Evolutionary conservation across 2,888 invertebrate species (phyloP).

Genomic region (Napeogenes inachia): DNA sequence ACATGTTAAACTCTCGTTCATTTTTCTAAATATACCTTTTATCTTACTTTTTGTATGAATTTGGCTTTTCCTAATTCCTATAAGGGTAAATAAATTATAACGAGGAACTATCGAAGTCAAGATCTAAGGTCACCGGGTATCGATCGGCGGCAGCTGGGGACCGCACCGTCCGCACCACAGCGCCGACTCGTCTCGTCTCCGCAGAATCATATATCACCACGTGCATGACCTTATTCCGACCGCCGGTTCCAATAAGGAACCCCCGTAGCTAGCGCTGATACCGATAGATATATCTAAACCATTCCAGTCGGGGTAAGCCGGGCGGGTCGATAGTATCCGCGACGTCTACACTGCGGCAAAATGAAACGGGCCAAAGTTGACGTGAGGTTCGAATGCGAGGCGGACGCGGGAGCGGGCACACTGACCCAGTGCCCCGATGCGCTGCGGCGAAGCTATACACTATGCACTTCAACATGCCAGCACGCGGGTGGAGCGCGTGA

Average conservation of each 20-base stretch:
- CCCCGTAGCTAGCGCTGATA: conserved; percentile 20
- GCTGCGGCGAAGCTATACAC: conserved; percentile 27
- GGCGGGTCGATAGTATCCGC: conserved; percentile 64
- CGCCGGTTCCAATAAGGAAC: background rate
- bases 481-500: conserved; percentile 42
- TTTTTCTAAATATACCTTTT: background rate
- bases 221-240: background rate
- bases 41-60: background rate
- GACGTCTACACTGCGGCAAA: conserved; percentile 68
- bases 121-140: conserved; percentile 63
- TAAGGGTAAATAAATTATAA: conserved; percentile 11
- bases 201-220: conserved; percentile 26
- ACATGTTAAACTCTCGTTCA: background rate
- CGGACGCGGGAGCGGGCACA: conserved; percentile 35
- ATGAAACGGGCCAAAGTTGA: conserved; percentile 30
- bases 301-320: conserved; percentile 45
- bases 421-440: conserved; percentile 37
- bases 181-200: conserved; percentile 30
- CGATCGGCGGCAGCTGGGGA: conserved; percentile 65
- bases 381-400: conserved; percentile 20
- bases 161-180: conserved; percentile 37
- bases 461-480: conserved; percentile 24
- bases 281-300: conserved; percentile 38
- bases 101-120: conserved; percentile 30
- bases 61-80: conserved; percentile 1